Percentiles rank a stretch among this genome's conserved stretches.
Conservation (phyloP, 2,797 vertebrate genomes). For the Antennarius maculatus region DNA sequence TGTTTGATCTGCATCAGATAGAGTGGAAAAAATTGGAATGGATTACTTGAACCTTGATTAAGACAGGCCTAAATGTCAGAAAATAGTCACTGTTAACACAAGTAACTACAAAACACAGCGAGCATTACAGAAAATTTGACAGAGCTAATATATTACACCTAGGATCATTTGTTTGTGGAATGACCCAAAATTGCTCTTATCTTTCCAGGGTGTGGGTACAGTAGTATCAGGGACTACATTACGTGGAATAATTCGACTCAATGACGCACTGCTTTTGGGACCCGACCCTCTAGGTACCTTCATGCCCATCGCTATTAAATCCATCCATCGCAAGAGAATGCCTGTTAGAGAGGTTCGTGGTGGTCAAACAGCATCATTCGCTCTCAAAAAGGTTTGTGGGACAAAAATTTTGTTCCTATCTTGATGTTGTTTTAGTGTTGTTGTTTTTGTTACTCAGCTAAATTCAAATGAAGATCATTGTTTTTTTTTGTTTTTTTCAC, state of each 20-base stretch:
- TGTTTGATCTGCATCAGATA: no score
- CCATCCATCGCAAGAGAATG: conserved; percentile 98
- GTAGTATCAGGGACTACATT: conserved; percentile 97
- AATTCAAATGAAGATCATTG: background rate
- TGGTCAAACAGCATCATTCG: conserved; percentile 97
- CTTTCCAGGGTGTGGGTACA: conserved; percentile 92
- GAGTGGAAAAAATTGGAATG: no score
- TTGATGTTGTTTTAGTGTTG: background rate
- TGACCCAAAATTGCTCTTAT: no score
- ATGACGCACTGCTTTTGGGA: conserved; percentile 94
- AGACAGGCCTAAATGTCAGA: no score
- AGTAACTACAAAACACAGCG: no score
- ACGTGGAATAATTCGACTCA: conserved; percentile 94
- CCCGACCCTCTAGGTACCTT: conserved; percentile 97
- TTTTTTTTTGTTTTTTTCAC: background rate
- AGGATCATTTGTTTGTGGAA: no score
- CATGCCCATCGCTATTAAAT: conserved; percentile 95
- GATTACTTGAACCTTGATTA: no score
- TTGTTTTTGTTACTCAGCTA: background rate
- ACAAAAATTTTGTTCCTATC: background rate
- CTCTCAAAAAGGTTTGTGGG: conserved; percentile 91
- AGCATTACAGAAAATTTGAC: no score
- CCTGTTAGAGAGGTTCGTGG: conserved; percentile 98
- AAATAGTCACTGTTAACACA: no score
- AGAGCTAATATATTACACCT: no score